These are phyloP conservation scores for Rhynchophorus ferrugineus DNA, from an alignment of 1,140 invertebrate genomes.

Conservation along the genomic window DNA sequence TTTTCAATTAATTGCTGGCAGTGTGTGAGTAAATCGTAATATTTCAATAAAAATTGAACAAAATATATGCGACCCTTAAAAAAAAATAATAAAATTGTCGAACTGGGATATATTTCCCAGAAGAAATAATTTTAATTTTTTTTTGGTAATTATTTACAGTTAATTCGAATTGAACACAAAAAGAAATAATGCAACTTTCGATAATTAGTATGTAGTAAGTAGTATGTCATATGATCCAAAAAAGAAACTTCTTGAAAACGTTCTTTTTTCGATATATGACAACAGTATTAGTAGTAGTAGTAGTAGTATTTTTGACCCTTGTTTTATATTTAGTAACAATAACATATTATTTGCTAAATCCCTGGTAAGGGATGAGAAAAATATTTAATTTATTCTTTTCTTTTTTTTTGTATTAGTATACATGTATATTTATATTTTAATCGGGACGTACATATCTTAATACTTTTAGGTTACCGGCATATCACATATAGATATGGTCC, in stretches of 20 bases:
- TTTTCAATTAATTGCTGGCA: too few species aligned
- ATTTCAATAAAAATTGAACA: too few species aligned
- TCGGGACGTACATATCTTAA: slow-evolving; percentile 9
- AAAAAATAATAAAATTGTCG: too few species aligned
- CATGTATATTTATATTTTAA: slow-evolving; percentile 1
- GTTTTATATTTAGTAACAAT: not conserved
- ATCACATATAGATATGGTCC: slow-evolving; percentile 23
- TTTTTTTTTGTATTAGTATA: not conserved
- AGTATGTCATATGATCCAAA: too few species aligned
- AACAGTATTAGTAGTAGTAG: not conserved
- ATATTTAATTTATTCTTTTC: not conserved
- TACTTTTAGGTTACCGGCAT: slow-evolving; percentile 19
- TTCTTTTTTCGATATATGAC: too few species aligned
- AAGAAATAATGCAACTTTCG: too few species aligned
- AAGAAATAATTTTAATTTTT: not conserved
- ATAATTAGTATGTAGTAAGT: too few species aligned
- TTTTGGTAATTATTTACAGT: not conserved
- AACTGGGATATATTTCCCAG: not conserved
- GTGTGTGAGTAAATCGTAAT: too few species aligned
- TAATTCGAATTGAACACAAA: not conserved
- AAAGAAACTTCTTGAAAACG: too few species aligned
- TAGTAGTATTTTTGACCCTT: too few species aligned
- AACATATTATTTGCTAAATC: slow-evolving; percentile 5
- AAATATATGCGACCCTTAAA: too few species aligned
- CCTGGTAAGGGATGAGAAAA: not conserved